phyloP scores from a whole-genome alignment of 1,140 invertebrate genomes.

The Aphelinus atriplicis region DNA sequence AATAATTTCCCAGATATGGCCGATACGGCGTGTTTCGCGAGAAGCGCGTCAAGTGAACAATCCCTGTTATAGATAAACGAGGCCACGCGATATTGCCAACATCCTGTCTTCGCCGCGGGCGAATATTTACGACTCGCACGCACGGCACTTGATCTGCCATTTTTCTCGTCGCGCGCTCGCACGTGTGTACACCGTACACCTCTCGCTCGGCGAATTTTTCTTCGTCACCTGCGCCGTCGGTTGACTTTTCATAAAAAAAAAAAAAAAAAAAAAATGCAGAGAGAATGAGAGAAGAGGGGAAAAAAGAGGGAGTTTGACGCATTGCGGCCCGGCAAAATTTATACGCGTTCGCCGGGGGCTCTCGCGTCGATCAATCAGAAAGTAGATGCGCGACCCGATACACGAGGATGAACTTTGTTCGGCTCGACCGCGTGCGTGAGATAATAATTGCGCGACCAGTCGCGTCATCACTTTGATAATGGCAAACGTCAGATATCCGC shows the following conservation, averaged over 20 bases:
- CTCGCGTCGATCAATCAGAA: conserved; percentile 14
- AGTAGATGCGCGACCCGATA: neutral
- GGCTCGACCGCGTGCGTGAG: neutral
- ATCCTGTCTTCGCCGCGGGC: neutral
- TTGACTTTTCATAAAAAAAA: conserved; percentile 16
- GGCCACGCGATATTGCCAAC: conserved; percentile 1
- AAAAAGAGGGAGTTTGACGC: neutral
- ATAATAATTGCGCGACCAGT: conserved; percentile 7
- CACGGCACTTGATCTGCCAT: neutral
- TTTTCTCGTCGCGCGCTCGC: neutral
- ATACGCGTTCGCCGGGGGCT: neutral
- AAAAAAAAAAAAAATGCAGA: no score
- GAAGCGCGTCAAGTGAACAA: neutral
- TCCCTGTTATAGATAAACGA: conserved; percentile 8
- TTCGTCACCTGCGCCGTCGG: neutral
- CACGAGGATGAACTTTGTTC: neutral
- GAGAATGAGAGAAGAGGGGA: no score
- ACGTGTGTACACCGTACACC: no score
- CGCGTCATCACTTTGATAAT: neutral
- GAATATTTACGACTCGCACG: conserved; percentile 3
- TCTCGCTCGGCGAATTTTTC: conserved; percentile 2
- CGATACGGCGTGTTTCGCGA: no score
- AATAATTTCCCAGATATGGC: no score
- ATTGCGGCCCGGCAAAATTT: neutral
- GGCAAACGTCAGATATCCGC: conserved; percentile 6